Evolutionary conservation across 2,797 vertebrate genomes (phyloP), one percentile per base, ranked within the genome.

Genomic region (Cirrhinus molitorella): DNA sequence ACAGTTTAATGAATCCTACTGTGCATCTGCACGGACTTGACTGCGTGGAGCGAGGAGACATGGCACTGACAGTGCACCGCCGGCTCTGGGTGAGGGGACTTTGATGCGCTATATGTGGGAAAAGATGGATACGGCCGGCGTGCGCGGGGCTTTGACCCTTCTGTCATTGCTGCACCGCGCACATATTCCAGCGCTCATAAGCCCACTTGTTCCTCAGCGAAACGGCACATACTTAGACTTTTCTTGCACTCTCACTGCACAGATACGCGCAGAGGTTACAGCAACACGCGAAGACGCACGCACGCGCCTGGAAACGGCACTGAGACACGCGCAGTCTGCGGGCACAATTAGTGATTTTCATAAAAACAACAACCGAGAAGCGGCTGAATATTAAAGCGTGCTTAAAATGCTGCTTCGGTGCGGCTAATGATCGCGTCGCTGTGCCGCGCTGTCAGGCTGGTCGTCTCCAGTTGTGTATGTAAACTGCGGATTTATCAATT

Each of bases 81-180:
- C 83, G 90, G 84, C 88, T 90, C 91, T 89, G 92, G 92, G 88
- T 93, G 93, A 93, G 87, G 90, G 92, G 91, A 90, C 88, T 91
- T 91, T 75, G 86, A 85, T 87, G 87, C 89, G 87, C 85, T 91
- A 63, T n/a, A 85, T 90, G 91, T 91, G 90, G 88, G 87, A 89
- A 89, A 91, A 83, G 92, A 93, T 75, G 92, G 90, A 93, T 87
- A 79, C 91, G 90, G 92, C 91, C 92, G 90, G 91, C 90, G 89
- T 91, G 88, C 90, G 90, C 92, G 86, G 93, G 92, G 94, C 93
- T 95, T 94, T 96, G 95, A 95, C 95, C 95, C 95, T 92, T 95
- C 95, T 96, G 95, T 96, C 95, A 96, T 96, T 96, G 95, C 93
- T 94, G 93, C 93, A 91, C 91, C 92, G 91, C 82, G 90, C 93